A percentile compares a stretch with the other conserved stretches of the same genome.
Conservation (phyloP, 2,888 invertebrate genomes). For the Drosophila yooni region DNA sequence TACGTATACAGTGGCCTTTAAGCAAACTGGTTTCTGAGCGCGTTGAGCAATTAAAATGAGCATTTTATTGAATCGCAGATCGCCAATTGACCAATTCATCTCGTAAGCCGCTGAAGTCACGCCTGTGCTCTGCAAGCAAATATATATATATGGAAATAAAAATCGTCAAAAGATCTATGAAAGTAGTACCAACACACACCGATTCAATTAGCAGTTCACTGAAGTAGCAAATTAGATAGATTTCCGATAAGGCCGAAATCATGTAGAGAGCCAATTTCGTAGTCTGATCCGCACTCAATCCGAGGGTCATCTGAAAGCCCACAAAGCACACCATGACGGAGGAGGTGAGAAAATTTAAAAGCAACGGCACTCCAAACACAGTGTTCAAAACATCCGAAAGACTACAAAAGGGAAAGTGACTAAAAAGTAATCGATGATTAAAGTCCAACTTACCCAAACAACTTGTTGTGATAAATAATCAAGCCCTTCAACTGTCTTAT, state of each 20-base stretch:
- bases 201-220: slow-evolving; percentile 37
- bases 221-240: slow-evolving; percentile 50
- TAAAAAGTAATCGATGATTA: background rate
- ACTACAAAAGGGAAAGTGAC: slow-evolving; percentile 5
- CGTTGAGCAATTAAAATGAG: slow-evolving; percentile 65
- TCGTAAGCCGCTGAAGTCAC: slow-evolving; percentile 60
- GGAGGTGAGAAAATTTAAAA: slow-evolving; percentile 71
- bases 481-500: slow-evolving; percentile 14
- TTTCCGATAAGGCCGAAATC: slow-evolving; percentile 39
- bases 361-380: slow-evolving; percentile 64
- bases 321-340: slow-evolving; percentile 62
- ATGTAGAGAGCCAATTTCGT: slow-evolving; percentile 66
- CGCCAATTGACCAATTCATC: slow-evolving; percentile 57
- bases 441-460: slow-evolving; percentile 25
- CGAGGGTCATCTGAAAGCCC: slow-evolving; percentile 67
- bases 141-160: background rate
- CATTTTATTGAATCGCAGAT: slow-evolving; percentile 60
- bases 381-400: slow-evolving; percentile 56
- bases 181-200: slow-evolving; percentile 3
- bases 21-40: slow-evolving; percentile 64
- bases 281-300: slow-evolving; percentile 42
- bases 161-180: background rate
- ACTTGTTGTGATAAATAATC: slow-evolving; percentile 44
- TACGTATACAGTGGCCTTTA: slow-evolving; percentile 70
- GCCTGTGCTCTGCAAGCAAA: slow-evolving; percentile 52